Conservation (phyloP, 2,113 vertebrate genomes). For the Poeciliopsis turrubarensis region DNA sequence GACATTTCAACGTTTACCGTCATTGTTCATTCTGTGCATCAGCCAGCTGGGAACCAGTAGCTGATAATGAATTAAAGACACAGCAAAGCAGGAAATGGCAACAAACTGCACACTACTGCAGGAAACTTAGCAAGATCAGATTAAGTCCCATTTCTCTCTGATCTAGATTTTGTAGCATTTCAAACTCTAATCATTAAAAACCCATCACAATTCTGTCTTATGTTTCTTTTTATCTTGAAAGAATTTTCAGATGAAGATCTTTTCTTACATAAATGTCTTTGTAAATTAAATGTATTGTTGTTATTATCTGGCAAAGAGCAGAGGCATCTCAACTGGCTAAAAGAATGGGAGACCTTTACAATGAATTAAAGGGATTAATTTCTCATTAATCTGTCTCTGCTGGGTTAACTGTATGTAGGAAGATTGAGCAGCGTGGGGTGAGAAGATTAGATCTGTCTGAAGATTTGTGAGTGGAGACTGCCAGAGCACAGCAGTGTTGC, state of each 20-base stretch:
- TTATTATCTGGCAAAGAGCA: slow-evolving; percentile 22
- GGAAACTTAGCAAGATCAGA: not conserved
- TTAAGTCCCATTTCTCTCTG: not conserved
- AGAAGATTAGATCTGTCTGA: slow-evolving; percentile 62
- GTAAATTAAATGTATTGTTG: slow-evolving; percentile 37
- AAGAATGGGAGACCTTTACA: slow-evolving; percentile 46
- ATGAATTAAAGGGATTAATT: slow-evolving; percentile 65
- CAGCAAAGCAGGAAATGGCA: slow-evolving; percentile 38
- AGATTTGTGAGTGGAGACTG: slow-evolving; percentile 16
- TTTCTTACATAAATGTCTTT: slow-evolving; percentile 13
- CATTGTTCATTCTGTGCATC: slow-evolving; percentile 59
- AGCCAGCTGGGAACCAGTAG: slow-evolving; percentile 54
- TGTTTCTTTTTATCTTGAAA: not conserved
- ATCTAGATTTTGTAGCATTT: not conserved
- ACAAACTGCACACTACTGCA: not conserved
- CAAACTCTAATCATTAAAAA: not conserved
- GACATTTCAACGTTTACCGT: slow-evolving; percentile 38
- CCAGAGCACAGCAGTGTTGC: slow-evolving; percentile 7
- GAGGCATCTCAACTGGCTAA: slow-evolving; percentile 43
- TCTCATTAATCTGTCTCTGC: slow-evolving; percentile 63
- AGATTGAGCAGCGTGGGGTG: slow-evolving; percentile 49
- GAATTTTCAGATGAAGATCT: slow-evolving; percentile 3
- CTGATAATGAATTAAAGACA: slow-evolving; percentile 50
- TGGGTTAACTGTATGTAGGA: slow-evolving; percentile 53
- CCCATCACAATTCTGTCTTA: not conserved